A percentile compares a stretch with the other conserved stretches of the same genome.
phyloP scores from a whole-genome alignment of 2,888 invertebrate species.

The Drosophila subquinaria region DNA sequence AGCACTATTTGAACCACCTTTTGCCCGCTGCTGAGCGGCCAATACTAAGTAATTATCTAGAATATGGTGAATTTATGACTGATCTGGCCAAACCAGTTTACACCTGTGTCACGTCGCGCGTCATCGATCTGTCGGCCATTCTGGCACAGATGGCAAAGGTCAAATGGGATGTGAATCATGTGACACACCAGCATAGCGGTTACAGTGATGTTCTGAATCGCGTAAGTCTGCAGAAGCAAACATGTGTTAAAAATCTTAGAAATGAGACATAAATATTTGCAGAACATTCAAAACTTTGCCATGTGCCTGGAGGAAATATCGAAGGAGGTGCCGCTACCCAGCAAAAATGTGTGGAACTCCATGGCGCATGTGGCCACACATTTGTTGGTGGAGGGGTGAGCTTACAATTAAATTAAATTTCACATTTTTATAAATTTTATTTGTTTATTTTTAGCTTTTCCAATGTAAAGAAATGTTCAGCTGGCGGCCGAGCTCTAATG shows the following conservation, averaged over 20 bases:
- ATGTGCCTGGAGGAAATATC: conserved; percentile 91
- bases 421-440: background rate
- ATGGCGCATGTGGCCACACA: conserved; percentile 94
- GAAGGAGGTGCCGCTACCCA: conserved; percentile 90
- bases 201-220: conserved; percentile 93
- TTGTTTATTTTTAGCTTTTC: conserved; percentile 88
- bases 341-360: conserved; percentile 93
- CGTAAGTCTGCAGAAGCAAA: conserved; percentile 84
- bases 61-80: conserved; percentile 76
- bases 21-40: conserved; percentile 90
- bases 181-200: conserved; percentile 96
- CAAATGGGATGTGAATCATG: conserved; percentile 97
- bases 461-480: conserved; percentile 96
- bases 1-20: conserved; percentile 93
- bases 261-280: conserved; percentile 1
- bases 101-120: conserved; percentile 92
- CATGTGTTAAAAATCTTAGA: background rate
- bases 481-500: conserved; percentile 98
- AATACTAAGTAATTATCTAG: conserved; percentile 89
- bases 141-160: conserved; percentile 95
- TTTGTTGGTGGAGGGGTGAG: conserved; percentile 95
- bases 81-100: conserved; percentile 95
- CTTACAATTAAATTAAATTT: conserved; percentile 9
- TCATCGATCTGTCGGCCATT: conserved; percentile 91
- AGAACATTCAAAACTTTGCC: conserved; percentile 89